Evolutionary conservation across 2,113 vertebrate species (phyloP), one percentile per base, ranked within the genome.

Genomic region (Menura novaehollandiae): DNA sequence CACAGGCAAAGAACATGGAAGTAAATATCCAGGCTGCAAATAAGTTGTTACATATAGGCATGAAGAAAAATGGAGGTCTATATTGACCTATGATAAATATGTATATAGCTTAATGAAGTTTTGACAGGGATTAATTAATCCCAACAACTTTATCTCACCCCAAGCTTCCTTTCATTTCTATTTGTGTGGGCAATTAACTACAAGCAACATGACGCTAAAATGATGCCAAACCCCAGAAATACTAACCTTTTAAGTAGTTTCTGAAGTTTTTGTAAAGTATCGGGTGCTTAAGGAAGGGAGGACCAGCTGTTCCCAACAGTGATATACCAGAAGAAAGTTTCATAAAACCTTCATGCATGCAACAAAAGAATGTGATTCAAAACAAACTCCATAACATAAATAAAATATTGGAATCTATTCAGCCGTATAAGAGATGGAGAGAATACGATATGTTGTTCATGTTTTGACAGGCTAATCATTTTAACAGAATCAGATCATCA

Each of bases 391-490:
- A 39, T 62, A 87, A 82, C 55, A 93, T 87, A 97, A 97, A 96
- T 79, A 95, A 96, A 96, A 95, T 73, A 76, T 39, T 47, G 84
- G 78, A 83, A 76, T 74, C 49, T 79, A 59, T 96, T 91, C 85
- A 79, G 93, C 84, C 53, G 82, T 79, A 66, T 73, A 94, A 85
- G 91, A 97, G 75, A 96, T 92, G 83, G 67, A 89, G 67, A 92
- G 73, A 96, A 96, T 72, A 86, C 4, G 87, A 94, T 96, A 88
- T 7, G 7, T 46, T 83, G 53, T 81, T 95, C 84, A 85, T 53
- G 53, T 53, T 92, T 91, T 95, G 56, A 56, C 69, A 95, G 91
- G 71, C 46, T 59, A 85, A 94, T 66, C 2, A 62, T 91, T 94
- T 95, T 91, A 76, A 85, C 26, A 73, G 37, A 93, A 66, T 95